phyloP scores from a whole-genome alignment of 2,113 vertebrate genomes.

The Poeciliopsis retropinna region DNA sequence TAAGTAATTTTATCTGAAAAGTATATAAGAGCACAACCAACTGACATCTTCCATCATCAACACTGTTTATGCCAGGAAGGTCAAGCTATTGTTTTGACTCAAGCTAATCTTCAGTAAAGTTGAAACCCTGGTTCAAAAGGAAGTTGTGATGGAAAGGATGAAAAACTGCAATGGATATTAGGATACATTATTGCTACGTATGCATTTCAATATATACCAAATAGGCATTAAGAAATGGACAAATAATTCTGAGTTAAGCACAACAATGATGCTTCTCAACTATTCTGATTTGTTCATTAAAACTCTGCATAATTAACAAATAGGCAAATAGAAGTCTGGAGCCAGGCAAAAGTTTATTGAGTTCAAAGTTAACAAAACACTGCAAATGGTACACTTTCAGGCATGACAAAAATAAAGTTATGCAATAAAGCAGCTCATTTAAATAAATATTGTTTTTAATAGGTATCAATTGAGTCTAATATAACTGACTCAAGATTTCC shows the following conservation, averaged over 20 bases:
- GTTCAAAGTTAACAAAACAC: conserved; percentile 55
- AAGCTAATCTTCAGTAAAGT: neutral
- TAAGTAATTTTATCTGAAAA: neutral
- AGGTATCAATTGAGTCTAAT: neutral
- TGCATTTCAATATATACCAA: neutral
- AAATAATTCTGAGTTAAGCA: neutral
- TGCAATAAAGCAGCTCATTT: neutral
- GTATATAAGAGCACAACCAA: neutral
- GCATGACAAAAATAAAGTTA: conserved; percentile 20
- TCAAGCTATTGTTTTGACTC: neutral
- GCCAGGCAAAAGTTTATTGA: conserved; percentile 68
- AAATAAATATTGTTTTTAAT: neutral
- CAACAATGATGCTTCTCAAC: neutral
- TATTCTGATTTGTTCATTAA: neutral
- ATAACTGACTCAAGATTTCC: conserved; percentile 6
- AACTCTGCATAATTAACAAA: neutral
- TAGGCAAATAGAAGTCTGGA: conserved; percentile 4
- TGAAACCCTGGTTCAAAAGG: neutral
- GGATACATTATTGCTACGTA: too few relatives aligned
- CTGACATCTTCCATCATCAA: neutral
- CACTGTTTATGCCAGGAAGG: neutral
- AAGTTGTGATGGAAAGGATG: neutral
- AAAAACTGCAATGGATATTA: too few relatives aligned
- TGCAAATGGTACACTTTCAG: conserved; percentile 32
- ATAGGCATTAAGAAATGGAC: neutral